Evolutionary conservation across 2,888 invertebrate genomes (phyloP), one percentile per base, ranked within the genome.

Genomic region (Netelia fuscicornis): DNA sequence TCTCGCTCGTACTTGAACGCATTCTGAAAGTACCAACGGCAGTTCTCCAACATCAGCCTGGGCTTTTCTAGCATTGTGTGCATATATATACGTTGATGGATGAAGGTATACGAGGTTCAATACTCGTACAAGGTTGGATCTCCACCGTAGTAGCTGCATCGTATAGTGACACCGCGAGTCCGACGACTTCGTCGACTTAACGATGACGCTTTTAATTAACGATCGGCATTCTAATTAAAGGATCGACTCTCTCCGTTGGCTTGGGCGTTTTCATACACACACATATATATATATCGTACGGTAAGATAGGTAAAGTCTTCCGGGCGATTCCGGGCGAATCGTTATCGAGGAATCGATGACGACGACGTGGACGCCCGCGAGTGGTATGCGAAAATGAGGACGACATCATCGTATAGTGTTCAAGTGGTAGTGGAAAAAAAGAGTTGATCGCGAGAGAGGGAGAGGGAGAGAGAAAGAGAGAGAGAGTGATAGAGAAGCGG

Each of bases 201-300:
- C 86, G 86, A 86, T 75, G 81, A 86, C 89, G 90, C 89, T 92
- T 92, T 92, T 91, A 91, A 92, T 92, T 91, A 92, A 91, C 89
- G 90, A 90, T 90, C 88, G 90, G 87, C 86, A 90, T 90, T 89
- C 89, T 91, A 90, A 91, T 91, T 90, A 92, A 90, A 87, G 89
- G 88, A 80, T 76, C 70, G 83, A 25, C 75, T 56, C 54, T 62
- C 23, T 67, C 62, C 62, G 37, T 37, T 44, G 44, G 52, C 62
- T 67, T 23, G 20, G 62, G 62, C 10, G 11, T 5, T 13, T 60
- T 25, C 48, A 44, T 30, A 30, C 2, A 30, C 48, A 11, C 17
- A 42, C 60, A 23, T 20, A 58, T 42, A 6, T 58, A 60, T 44
- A 44, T 20, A 1, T 58, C n/a, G 23, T 20, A 58, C 17, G 10